These are phyloP conservation scores for Andrena praecox DNA, from an alignment of 2,888 invertebrate genomes.

Conservation along the genomic window DNA sequence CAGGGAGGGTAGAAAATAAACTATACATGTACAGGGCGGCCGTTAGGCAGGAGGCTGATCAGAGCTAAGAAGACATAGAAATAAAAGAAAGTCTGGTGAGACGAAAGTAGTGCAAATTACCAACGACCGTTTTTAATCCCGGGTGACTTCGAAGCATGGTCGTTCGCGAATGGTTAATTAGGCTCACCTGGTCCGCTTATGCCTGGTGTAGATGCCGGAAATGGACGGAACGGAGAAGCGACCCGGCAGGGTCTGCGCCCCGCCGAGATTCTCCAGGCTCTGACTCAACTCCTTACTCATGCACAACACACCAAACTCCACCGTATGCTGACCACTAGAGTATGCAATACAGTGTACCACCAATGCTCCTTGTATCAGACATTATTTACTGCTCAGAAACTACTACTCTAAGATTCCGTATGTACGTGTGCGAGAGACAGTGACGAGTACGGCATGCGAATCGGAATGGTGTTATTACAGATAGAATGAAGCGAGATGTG, in stretches of 20 bases:
- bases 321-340: constrained; percentile 85
- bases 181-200: constrained; percentile 93
- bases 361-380: constrained; percentile 81
- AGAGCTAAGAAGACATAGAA: constrained; percentile 52
- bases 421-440: constrained; percentile 67
- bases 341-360: constrained; percentile 85
- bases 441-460: constrained; percentile 69
- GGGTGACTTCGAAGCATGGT: constrained; percentile 75
- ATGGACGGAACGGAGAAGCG: constrained; percentile 87
- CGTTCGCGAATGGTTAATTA: constrained; percentile 72
- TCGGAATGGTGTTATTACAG: constrained; percentile 59
- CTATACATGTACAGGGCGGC: constrained; percentile 42
- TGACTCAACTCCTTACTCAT: constrained; percentile 86
- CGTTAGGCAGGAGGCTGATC: constrained; percentile 51
- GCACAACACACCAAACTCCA: constrained; percentile 85
- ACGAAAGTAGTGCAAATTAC: constrained; percentile 68
- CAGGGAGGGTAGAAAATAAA: constrained; percentile 54
- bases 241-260: constrained; percentile 89
- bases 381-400: constrained; percentile 76
- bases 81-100: constrained; percentile 44
- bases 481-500: constrained; percentile 66
- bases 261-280: constrained; percentile 87
- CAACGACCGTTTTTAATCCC: constrained; percentile 75
- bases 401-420: constrained; percentile 72
- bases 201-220: constrained; percentile 92